phyloP scores from a whole-genome alignment of 2,888 invertebrate genomes.

The Galerucella pusilla region DNA sequence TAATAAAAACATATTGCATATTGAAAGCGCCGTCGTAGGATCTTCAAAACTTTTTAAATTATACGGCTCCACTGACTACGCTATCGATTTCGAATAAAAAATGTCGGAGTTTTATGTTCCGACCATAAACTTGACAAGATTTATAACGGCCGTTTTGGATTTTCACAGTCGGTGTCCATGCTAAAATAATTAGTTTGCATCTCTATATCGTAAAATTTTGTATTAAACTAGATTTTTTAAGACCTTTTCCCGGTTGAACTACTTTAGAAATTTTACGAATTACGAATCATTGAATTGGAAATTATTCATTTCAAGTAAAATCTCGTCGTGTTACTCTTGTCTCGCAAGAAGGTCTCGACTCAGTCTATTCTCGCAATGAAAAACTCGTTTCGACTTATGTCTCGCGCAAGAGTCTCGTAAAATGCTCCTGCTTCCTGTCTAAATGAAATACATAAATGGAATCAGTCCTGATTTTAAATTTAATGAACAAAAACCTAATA shows the following conservation, averaged over 20 bases:
- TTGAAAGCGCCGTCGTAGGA: constrained; percentile 22
- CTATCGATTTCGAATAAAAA: constrained; percentile 43
- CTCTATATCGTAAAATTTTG: constrained; percentile 24
- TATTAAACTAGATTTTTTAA: constrained; percentile 1
- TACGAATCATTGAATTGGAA: too few species aligned
- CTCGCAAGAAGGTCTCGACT: too few species aligned
- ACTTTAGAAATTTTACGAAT: not conserved
- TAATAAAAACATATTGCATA: constrained; percentile 22
- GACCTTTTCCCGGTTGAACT: not conserved
- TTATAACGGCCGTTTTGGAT: constrained; percentile 40
- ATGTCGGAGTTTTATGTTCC: constrained; percentile 36
- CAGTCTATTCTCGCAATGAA: too few species aligned
- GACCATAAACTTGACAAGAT: constrained; percentile 42
- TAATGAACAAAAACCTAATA: too few species aligned
- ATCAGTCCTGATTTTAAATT: too few species aligned
- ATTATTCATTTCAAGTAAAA: too few species aligned
- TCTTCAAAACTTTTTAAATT: constrained; percentile 30
- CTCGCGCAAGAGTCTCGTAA: too few species aligned
- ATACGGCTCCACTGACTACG: constrained; percentile 31
- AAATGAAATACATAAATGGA: too few species aligned
- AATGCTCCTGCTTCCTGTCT: too few species aligned
- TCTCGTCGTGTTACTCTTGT: too few species aligned
- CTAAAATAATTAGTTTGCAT: constrained; percentile 43
- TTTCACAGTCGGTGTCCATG: constrained; percentile 41
- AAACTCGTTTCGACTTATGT: too few species aligned